Conservation (phyloP, 2,888 invertebrate species). For the Hypercompe scribonia region DNA sequence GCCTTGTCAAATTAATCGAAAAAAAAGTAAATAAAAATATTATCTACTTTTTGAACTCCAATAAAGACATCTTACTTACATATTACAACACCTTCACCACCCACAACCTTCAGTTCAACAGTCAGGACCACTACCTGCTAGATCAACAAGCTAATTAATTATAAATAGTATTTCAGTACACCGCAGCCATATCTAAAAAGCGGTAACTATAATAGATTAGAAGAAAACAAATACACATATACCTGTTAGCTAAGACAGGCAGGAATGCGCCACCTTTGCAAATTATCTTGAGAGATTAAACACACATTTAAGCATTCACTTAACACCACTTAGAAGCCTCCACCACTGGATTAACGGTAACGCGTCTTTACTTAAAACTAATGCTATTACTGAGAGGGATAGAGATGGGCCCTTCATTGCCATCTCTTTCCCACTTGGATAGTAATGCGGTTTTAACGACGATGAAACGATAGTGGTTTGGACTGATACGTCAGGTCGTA, state of each 20-base stretch:
- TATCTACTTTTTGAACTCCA: too few relatives aligned
- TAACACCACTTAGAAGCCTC: constrained; percentile 28
- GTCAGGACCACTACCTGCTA: too few relatives aligned
- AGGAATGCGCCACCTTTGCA: background rate
- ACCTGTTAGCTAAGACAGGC: background rate
- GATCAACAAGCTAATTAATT: too few relatives aligned
- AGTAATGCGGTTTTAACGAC: background rate
- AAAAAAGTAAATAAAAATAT: too few relatives aligned
- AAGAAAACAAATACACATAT: background rate
- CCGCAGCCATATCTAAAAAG: too few relatives aligned
- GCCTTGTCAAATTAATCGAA: too few relatives aligned
- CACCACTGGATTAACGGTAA: constrained; percentile 55
- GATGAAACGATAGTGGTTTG: background rate
- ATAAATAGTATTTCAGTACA: too few relatives aligned
- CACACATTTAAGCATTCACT: constrained; percentile 50
- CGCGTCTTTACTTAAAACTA: constrained; percentile 64
- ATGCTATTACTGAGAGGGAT: constrained; percentile 54
- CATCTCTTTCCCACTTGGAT: background rate
- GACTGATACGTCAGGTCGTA: background rate
- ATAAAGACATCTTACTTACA: too few relatives aligned
- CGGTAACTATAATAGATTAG: too few relatives aligned
- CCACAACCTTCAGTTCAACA: too few relatives aligned
- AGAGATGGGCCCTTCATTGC: constrained; percentile 20
- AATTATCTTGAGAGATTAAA: constrained; percentile 43
- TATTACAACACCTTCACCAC: too few relatives aligned